Percentiles rank a stretch among this genome's conserved stretches.
Conservation (phyloP, 2,888 invertebrate genomes). For the Mamestra brassicae region DNA sequence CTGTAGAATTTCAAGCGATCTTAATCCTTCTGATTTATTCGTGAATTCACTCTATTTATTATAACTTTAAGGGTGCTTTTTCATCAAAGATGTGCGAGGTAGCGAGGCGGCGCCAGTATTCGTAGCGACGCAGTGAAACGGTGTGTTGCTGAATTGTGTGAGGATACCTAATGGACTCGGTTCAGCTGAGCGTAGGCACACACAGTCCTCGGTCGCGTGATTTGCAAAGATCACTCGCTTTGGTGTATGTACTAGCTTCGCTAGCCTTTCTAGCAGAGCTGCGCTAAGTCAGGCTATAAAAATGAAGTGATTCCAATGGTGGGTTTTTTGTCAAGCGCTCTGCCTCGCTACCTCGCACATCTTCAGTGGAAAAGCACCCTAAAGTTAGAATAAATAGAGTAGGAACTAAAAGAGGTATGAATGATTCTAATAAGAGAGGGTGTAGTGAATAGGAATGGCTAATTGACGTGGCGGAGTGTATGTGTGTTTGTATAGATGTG, state of each 20-base stretch:
- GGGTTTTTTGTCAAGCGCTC: neutral
- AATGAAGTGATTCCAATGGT: neutral
- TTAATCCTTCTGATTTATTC: constrained; percentile 71
- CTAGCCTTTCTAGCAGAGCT: neutral
- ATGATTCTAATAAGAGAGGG: constrained; percentile 56
- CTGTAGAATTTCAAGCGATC: constrained; percentile 74
- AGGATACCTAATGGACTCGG: neutral
- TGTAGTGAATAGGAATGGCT: constrained; percentile 51
- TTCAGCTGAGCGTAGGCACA: neutral
- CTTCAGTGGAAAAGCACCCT: neutral
- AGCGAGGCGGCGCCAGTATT: neutral
- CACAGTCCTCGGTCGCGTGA: neutral
- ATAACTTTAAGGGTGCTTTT: constrained; percentile 22
- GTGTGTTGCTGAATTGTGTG: neutral
- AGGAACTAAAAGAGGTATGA: constrained; percentile 50
- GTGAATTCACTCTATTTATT: constrained; percentile 64
- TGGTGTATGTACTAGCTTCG: neutral
- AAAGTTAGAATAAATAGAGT: constrained; percentile 35
- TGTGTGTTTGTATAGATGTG: constrained; percentile 36
- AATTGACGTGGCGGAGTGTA: constrained; percentile 57
- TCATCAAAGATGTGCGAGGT: neutral
- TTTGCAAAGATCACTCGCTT: neutral
- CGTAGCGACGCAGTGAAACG: neutral
- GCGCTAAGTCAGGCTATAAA: neutral
- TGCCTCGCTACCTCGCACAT: neutral